These are phyloP conservation scores for Tromatobia lineatoria DNA, from an alignment of 2,888 invertebrate genomes.

Conservation along the genomic window DNA sequence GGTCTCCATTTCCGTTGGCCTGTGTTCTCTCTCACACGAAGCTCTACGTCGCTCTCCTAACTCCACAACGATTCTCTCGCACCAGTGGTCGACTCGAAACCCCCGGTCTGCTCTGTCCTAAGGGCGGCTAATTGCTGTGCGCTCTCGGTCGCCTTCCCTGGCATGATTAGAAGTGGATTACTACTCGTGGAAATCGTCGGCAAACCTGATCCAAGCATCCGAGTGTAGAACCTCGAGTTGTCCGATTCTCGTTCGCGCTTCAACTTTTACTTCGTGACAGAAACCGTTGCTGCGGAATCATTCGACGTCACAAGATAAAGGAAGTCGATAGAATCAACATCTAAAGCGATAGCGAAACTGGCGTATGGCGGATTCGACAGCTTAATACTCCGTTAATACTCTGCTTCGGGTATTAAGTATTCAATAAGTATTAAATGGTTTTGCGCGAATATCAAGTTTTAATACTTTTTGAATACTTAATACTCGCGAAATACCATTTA, in stretches of 20 bases:
- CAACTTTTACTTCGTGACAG: slow-evolving; percentile 9
- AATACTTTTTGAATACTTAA: too few species aligned
- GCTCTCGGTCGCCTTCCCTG: slow-evolving; percentile 42
- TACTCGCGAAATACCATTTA: too few species aligned
- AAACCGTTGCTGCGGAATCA: not conserved
- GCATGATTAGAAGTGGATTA: slow-evolving; percentile 69
- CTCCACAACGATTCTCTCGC: slow-evolving; percentile 62
- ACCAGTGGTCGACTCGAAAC: slow-evolving; percentile 44
- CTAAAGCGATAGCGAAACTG: not conserved
- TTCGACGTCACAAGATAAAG: not conserved
- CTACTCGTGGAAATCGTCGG: slow-evolving; percentile 66
- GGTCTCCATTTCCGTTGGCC: slow-evolving; percentile 60
- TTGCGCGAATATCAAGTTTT: too few species aligned
- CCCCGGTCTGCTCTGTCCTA: slow-evolving; percentile 58
- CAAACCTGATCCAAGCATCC: slow-evolving; percentile 42
- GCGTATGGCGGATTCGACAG: not conserved
- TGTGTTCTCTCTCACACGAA: slow-evolving; percentile 29
- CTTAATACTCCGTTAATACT: too few species aligned
- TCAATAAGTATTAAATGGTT: too few species aligned
- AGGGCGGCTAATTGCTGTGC: slow-evolving; percentile 68
- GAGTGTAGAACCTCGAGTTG: slow-evolving; percentile 15
- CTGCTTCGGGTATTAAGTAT: too few species aligned
- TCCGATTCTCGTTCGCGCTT: slow-evolving; percentile 12
- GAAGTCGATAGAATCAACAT: not conserved
- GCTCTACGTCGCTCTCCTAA: slow-evolving; percentile 30